Conservation (phyloP, 2,797 vertebrate genomes). For the Smutsia gigantea region DNA sequence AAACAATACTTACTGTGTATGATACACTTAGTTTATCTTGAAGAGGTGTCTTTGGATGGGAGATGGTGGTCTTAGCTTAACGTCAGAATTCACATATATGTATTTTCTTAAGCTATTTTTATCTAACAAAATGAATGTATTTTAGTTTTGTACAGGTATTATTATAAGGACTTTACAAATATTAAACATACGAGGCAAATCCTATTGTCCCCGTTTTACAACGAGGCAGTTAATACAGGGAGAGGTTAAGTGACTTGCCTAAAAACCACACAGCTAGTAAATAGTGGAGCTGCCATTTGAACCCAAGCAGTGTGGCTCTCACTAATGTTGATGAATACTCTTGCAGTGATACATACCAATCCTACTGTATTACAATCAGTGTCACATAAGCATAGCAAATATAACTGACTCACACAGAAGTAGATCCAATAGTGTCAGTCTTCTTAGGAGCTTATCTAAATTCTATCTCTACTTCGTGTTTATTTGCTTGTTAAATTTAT, state of each 20-base stretch:
- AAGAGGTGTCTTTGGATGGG: neutral
- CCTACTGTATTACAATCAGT: neutral
- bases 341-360: neutral
- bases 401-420: neutral
- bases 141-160: neutral
- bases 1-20: neutral
- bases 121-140: neutral
- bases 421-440: neutral
- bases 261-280: neutral
- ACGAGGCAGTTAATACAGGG: slow-evolving; percentile 2
- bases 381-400: neutral
- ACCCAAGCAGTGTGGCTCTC: neutral
- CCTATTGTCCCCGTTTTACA: neutral
- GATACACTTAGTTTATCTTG: neutral
- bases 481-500: neutral
- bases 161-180: slow-evolving; percentile 38
- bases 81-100: neutral
- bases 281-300: neutral
- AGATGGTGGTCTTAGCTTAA: neutral
- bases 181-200: neutral
- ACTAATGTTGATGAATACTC: neutral
- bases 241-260: neutral
- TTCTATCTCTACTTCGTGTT: neutral
- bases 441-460: neutral
- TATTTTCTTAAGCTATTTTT: slow-evolving; percentile 39